Conservation (phyloP, 2,797 vertebrate genomes). For the Leptatherina wallacei region DNA sequence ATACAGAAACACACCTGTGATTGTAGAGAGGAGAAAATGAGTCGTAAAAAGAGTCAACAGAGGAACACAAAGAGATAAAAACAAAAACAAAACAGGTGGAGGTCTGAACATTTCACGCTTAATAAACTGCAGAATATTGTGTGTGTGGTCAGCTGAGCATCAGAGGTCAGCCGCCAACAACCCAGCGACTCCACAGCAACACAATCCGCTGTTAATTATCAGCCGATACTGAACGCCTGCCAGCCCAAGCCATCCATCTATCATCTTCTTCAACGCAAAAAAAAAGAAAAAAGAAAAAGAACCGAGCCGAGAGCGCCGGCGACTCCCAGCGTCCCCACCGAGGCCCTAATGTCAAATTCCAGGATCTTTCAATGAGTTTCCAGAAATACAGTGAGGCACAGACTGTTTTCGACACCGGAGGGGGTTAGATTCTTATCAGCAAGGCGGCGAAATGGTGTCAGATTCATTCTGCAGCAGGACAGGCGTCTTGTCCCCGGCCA, state of each 20-base stretch:
- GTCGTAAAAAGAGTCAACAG: background rate
- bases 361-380: constrained; percentile 37
- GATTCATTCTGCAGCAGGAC: background rate
- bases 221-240: constrained; percentile 26
- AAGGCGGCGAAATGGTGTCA: background rate
- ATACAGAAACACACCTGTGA: constrained; percentile 39
- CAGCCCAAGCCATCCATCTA: background rate
- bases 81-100: background rate
- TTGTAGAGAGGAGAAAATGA: background rate
- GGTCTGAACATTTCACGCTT: constrained; percentile 14
- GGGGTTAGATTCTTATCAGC: constrained; percentile 4
- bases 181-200: constrained; percentile 48
- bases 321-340: constrained; percentile 15
- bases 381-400: constrained; percentile 11
- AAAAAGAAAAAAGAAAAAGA: background rate
- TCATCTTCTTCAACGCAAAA: constrained; percentile 5
- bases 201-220: constrained; percentile 61
- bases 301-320: background rate
- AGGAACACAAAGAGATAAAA: background rate
- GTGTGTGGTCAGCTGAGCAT: constrained; percentile 35
- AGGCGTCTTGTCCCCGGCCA: background rate
- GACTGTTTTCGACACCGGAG: background rate
- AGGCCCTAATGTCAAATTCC: constrained; percentile 6
- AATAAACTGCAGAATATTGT: constrained; percentile 20
- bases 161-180: constrained; percentile 40